Base-by-base conservation (phyloP, 2,888 invertebrate species). In the Heliconius ismenius region DNA sequence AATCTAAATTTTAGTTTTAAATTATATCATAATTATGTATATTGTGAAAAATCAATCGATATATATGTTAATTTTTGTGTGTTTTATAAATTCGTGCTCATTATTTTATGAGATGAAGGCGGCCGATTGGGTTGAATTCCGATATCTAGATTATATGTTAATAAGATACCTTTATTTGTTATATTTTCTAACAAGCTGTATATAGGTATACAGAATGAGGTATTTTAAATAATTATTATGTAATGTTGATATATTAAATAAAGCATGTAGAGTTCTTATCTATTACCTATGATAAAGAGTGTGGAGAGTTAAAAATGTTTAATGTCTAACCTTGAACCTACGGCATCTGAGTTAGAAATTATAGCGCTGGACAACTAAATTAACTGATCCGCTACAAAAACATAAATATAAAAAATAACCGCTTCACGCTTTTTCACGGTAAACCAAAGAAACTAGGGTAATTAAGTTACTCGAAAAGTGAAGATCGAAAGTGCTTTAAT, bases 21-120 rank as follows among this genome's bases (percentile, higher is more conserved):
- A 70, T 58, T 70, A 58, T 58, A 70, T 58, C 58, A 54, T 70
- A 70, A 70, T 58, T 70, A 70, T 70, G 32, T 70, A 70, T 70
- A 58, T 70, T 58, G 58, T 70, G 54, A 69, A 70, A 70, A 70
- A 70, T 36, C 70, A 36, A 24, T 24, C 58, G 58, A 32, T 58
- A 58, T 24, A 1, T 70, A 58, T 70, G 54, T 70, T 15, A 70
- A 70, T 43, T 70, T 70, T 70, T 24, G 70, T 58, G 58, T 58
- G n/a, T 58, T 70, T 70, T 32, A 70, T 32, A 67, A 58, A 36
- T 70, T 58, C 32, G 26, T 69, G 54, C n/a, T n/a, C 69, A 69
- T 69, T 69, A 69, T 54, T 49, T n/a, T 13, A 32, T 21, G 36
- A n/a, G 32, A 70, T 36, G 18, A 67, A 58, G 32, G 36, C 32